Base-by-base conservation (phyloP, 2,797 vertebrate species). In the Rhinichthys osculus region DNA sequence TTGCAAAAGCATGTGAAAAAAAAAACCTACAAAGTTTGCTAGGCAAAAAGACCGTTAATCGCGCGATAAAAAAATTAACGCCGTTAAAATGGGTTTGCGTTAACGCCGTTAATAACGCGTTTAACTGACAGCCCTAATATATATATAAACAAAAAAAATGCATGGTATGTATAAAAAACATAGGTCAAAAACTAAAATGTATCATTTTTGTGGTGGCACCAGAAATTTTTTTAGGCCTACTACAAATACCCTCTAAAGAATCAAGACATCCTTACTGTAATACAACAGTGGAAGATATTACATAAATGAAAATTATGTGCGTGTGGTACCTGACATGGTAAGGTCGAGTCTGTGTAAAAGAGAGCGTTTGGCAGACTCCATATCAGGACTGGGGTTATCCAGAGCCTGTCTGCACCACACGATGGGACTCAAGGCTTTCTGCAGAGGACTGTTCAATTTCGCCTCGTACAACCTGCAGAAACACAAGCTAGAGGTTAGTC, bases 351-450 rank as follows among this genome's bases (percentile, higher is more conserved):
- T 96, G 94, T 99, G 98, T 88, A 99, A 96, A 91, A 99, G 96
- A 21, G 97, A 99, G 88, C 98, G 98, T 92, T 99, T 99, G 94
- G 98, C 98, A 87, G 96, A 96, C 93, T 99, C 98, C 93, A 99
- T 96, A 81, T 99, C 98, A 89, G 98, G 98, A 90, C 97, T 98
- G 86, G 98, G 98, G 92, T 98, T 96, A 94, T 99, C 98, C 89
- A 99, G 90, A 84, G 98, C 97, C 90, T 99, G 97, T 86, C 98
- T 96, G 94, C 98, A 99, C 98, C 98, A 99, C 92, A 97, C 96
- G 9, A 99, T 94, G 0, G 98, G 98, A 92, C 96, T 99, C 90
- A 98, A 90, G 13, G 94, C 93, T 93, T 98, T 98, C 92, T 99
- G 97, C 85, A 96, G 85, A 54, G 98, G 96, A 86, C 97, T 98